Evolutionary conservation across 92 coral and sea anemone species (phyloP), one percentile per base, ranked within the genome.

Genomic region (Pocillopora meandrina): DNA sequence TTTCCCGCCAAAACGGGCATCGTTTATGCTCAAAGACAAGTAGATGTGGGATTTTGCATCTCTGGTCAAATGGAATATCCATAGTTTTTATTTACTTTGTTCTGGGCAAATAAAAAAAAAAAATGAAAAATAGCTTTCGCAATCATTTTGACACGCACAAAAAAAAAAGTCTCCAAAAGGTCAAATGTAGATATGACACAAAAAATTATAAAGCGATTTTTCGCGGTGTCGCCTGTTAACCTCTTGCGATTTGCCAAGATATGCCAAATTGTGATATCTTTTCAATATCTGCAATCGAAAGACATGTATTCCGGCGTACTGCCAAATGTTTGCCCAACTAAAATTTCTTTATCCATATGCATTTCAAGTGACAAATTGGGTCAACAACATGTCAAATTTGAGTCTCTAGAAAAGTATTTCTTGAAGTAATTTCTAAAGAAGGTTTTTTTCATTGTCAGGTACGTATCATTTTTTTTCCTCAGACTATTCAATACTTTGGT

Each of bases 261-360:
- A 14, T 23, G 26, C 26, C 26, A 49, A 75, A 34, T 60, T 75
- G 18, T 68, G 62, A 23, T n/a, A 75, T 31, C 65, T 34, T 75
- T 60, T 75, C 55, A 75, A 75, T 57, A 75, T 35, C 11, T 58
- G 21, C 23, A 67, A 68, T 31, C 35, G 72, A 68, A 74, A 57
- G 78, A 52, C 60, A 75, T 58, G 26, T 23, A 75, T 75, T 75
- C 80, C 80, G 80, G 66, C 33, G 65, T 75, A 75, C 60, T 75
- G 80, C 60, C 52, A 75, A 1, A 57, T 57, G 67, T 57, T 75
- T 57, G 4, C 49, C 49, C 49, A 3, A 3, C 7, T 42, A 42
- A 3, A 42, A 42, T 42, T 7, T 42, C 49, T 42, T 42, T 42
- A 42, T 3, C 49, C 26, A 23, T 42, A 42, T 42, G 49, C 4